A percentile compares a stretch with the other conserved stretches of the same genome.
These are phyloP conservation scores for Odontesthes bonariensis DNA, from an alignment of 2,113 vertebrate genomes.

Conservation along the genomic window DNA sequence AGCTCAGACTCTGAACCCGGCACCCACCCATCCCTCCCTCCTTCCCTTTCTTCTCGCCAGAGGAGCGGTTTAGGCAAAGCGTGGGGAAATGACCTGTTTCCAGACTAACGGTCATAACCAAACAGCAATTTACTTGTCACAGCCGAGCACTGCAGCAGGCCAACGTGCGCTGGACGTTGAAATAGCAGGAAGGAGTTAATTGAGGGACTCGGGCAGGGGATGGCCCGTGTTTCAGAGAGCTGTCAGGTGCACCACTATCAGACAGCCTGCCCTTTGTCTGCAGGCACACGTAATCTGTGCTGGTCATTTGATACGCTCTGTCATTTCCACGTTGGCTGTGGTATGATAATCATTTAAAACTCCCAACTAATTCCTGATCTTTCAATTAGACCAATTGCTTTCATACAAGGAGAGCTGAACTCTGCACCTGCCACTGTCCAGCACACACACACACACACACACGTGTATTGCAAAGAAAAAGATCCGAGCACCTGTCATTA, in stretches of 20 bases:
- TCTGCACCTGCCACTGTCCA: conserved; percentile 69
- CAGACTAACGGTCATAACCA: conserved; percentile 77
- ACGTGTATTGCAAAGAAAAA: conserved; percentile 33
- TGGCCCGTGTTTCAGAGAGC: conserved; percentile 48
- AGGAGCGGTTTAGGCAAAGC: conserved; percentile 76
- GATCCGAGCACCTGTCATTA: conserved; percentile 70
- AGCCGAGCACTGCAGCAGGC: conserved; percentile 57
- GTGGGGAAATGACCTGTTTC: conserved; percentile 79
- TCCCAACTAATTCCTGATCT: conserved; percentile 71
- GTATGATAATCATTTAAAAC: conserved; percentile 70
- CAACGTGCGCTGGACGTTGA: conserved; percentile 70
- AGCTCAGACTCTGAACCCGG: conserved; percentile 60
- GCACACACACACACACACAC: not conserved
- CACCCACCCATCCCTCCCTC: conserved; percentile 42
- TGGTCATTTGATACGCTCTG: conserved; percentile 71
- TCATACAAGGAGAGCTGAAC: conserved; percentile 66
- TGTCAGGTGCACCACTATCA: conserved; percentile 75
- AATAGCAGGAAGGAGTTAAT: conserved; percentile 84
- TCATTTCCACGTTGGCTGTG: conserved; percentile 63
- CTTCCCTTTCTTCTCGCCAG: conserved; percentile 40
- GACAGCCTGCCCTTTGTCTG: conserved; percentile 77
- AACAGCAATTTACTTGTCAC: conserved; percentile 84
- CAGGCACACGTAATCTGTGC: conserved; percentile 57
- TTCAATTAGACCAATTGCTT: conserved; percentile 78
- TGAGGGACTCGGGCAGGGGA: conserved; percentile 63